These are phyloP conservation scores for Megalops cyprinoides DNA, from an alignment of 2,797 vertebrate genomes.

Conservation along the genomic window DNA sequence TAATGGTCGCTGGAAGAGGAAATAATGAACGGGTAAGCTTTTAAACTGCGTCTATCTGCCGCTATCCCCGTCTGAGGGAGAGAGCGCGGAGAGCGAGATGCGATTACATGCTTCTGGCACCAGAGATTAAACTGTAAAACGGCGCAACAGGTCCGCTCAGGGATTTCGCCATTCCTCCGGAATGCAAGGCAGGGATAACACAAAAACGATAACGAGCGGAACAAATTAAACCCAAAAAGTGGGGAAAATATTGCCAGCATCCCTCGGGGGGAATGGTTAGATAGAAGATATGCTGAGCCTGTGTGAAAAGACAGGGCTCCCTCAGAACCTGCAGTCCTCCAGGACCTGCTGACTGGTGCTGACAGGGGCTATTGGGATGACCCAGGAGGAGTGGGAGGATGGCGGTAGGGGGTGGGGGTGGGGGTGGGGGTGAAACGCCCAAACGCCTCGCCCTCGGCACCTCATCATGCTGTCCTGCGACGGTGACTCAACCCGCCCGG, in stretches of 20 bases:
- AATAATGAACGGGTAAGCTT: constrained; percentile 5
- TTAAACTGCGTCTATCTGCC: constrained; percentile 8
- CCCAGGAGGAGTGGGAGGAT: too few species aligned
- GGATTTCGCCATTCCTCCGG: background rate
- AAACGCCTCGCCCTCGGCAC: background rate
- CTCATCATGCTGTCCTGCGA: background rate
- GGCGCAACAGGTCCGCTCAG: background rate
- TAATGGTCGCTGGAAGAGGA: constrained; percentile 10
- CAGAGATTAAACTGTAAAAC: constrained; percentile 9
- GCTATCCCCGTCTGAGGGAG: background rate
- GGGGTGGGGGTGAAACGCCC: background rate
- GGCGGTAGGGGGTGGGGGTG: constrained; percentile 1
- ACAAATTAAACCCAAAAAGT: background rate
- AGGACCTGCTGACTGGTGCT: background rate
- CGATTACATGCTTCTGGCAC: background rate
- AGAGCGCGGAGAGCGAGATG: background rate
- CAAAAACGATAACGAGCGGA: constrained; percentile 5
- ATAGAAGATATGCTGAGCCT: background rate
- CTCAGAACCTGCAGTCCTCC: background rate
- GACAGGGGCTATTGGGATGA: background rate
- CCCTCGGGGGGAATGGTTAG: background rate
- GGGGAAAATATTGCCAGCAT: background rate
- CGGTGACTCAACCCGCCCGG: background rate
- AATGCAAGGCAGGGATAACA: background rate
- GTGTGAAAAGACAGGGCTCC: background rate